Evolutionary conservation across 2,888 invertebrate species (phyloP), one percentile per base, ranked within the genome.

Genomic region (Macrophya annulata): DNA sequence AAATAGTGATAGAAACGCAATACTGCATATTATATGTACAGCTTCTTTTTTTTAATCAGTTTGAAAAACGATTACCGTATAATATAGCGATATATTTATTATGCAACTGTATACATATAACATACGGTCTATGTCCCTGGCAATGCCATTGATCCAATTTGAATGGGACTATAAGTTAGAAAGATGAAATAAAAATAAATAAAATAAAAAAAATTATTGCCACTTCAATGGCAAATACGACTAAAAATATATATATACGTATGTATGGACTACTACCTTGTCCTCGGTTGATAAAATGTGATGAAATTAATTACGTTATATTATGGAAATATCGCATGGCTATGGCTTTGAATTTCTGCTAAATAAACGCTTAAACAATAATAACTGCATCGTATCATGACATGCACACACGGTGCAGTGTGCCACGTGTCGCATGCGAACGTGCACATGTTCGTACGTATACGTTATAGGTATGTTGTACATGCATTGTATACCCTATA

Each of bases 341-440:
- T 45, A 45, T 25, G 25, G 74, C 74, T 74, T 51, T n/a, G n/a
- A 48, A n/a, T 79, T 74, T 40, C n/a, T 17, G 79, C 79, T 79
- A 45, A 45, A 74, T 74, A 74, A 25, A 43, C 45, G 74, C 74
- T 74, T 74, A 8, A 48, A 25, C 4, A 45, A 74, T 1, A 68
- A 68, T 37, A 40, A 25, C 21, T 21, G 45, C 43, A 45, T 45
- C 45, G 45, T 21, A 5, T 45, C 45, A 45, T 74, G 74, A 72
- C 21, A 72, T 43, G 68, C 68, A 25, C 0, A 25, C 12, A 21
- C 31, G 10, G 68, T 10, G 10, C n/a, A 43, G 21, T 45, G 45
- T 48, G 74, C n/a, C 45, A 25, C 45, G 74, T 68, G 21, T 74
- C 45, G 74, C 74, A 21, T 45, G 45, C 15, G 5, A 25, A 45